Conservation (phyloP, 2,113 vertebrate genomes). For the Danionella cerebrum region DNA sequence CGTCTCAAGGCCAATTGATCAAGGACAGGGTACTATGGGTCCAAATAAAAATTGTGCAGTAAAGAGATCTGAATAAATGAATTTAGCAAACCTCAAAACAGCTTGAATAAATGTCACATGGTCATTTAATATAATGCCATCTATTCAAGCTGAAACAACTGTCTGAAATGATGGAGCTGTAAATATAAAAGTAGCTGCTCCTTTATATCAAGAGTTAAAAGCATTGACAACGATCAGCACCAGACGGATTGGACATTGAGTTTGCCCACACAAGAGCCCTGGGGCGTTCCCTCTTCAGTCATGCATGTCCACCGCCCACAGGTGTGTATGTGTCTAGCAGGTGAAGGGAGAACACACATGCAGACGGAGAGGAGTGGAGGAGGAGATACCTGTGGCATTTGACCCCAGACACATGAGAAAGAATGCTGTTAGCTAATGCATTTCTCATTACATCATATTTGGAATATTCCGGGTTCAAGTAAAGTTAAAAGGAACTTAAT, state of each 20-base stretch:
- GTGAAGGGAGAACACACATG: neutral
- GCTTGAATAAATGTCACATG: no score
- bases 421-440: neutral
- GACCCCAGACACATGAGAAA: neutral
- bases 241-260: neutral
- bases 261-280: neutral
- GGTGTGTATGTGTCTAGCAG: constrained; percentile 2
- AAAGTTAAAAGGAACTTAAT: neutral
- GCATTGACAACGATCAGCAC: no score
- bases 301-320: neutral
- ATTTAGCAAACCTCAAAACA: no score
- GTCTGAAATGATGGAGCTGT: no score
- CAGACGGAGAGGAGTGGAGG: neutral
- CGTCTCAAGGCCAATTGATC: no score
- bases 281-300: constrained; percentile 10
- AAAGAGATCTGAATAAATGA: no score
- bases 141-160: no score
- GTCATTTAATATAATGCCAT: no score
- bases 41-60: no score
- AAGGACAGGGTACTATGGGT: no score
- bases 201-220: no score
- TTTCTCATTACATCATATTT: constrained; percentile 2
- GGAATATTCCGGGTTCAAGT: neutral
- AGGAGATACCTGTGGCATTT: neutral
- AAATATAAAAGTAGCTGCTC: no score